Conservation (phyloP, 35 echinoderm and acorn worm genomes). For the Anneissia japonica region DNA sequence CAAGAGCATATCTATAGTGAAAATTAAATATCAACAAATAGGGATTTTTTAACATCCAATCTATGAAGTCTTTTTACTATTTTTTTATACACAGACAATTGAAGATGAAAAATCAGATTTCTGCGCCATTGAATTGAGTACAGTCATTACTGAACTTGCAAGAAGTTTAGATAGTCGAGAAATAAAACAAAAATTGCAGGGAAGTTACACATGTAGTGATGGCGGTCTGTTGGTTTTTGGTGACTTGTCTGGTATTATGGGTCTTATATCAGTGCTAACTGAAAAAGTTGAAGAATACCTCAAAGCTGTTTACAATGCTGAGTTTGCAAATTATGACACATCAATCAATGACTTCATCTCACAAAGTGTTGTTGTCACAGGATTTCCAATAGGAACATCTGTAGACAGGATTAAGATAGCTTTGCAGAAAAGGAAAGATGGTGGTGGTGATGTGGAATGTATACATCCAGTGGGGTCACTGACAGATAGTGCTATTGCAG, state of each 20-base stretch:
- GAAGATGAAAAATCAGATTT: neutral
- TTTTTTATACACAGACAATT: neutral
- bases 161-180: neutral
- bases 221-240: neutral
- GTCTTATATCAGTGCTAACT: neutral
- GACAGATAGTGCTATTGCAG: neutral
- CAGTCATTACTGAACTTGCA: neutral
- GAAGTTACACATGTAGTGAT: neutral
- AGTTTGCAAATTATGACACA: neutral
- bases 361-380: neutral
- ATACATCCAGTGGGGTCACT: neutral
- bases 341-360: neutral
- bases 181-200: neutral
- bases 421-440: neutral
- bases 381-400: neutral
- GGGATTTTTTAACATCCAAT: too few relatives aligned
- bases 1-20: too few relatives aligned
- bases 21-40: too few relatives aligned
- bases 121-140: neutral
- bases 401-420: neutral
- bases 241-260: neutral
- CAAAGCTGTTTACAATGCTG: neutral
- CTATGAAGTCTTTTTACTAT: too few relatives aligned
- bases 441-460: neutral
- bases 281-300: neutral